A percentile compares a stretch with the other conserved stretches of the same genome.
Evolutionary conservation across 2,797 vertebrate species (phyloP).

Genomic region (Alouatta caraya): DNA sequence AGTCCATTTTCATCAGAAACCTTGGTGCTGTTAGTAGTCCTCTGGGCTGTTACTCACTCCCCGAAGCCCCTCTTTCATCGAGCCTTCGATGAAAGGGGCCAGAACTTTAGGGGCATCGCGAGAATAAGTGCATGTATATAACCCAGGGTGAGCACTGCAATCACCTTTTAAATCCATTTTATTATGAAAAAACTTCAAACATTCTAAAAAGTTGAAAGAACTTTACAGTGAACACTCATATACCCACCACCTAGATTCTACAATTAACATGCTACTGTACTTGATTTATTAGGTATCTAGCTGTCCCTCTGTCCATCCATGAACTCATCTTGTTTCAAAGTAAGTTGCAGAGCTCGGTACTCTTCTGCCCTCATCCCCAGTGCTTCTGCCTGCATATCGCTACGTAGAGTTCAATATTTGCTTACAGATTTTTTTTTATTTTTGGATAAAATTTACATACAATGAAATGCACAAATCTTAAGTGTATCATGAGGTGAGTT

Average conservation of each 20-base stretch:
- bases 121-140: too few species aligned
- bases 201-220: background rate
- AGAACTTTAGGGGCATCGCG: background rate
- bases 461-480: background rate
- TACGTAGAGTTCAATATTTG: background rate
- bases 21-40: background rate
- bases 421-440: background rate
- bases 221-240: background rate
- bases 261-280: background rate
- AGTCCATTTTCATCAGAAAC: background rate
- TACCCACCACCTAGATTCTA: background rate
- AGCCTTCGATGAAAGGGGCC: background rate
- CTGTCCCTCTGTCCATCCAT: background rate
- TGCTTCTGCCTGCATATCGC: background rate
- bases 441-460: background rate
- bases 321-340: background rate
- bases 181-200: background rate
- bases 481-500: background rate
- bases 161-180: background rate
- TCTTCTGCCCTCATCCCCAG: rapidly evolving
- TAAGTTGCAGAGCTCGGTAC: background rate
- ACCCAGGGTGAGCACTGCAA: background rate
- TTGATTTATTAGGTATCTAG: background rate
- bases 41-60: background rate
- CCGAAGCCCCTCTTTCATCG: background rate